A percentile compares a stretch with the other conserved stretches of the same genome.
Conservation (phyloP, 2,113 vertebrate species). For the Lamprotornis superbus region DNA sequence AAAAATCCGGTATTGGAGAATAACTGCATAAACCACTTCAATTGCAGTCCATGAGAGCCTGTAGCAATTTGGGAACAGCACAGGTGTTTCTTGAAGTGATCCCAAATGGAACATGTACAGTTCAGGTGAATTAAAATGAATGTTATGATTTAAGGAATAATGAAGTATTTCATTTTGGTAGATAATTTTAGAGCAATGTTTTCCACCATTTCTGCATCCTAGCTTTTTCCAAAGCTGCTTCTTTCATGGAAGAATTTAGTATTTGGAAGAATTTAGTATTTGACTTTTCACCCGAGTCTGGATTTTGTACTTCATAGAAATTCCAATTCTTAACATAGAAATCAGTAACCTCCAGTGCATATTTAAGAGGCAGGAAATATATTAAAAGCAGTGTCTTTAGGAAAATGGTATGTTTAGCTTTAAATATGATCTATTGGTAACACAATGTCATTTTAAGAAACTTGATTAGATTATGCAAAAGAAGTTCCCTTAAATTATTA, state of each 20-base stretch:
- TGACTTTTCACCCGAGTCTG: neutral
- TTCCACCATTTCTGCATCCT: neutral
- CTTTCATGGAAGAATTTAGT: neutral
- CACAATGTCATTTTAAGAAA: neutral
- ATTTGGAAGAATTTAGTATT: neutral
- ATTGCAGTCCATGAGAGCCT: neutral
- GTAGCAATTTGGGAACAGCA: neutral
- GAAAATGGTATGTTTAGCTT: neutral
- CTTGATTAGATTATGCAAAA: neutral
- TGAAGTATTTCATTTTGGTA: neutral
- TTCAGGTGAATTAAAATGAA: neutral
- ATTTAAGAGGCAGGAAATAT: neutral
- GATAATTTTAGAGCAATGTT: neutral
- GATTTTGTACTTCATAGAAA: neutral
- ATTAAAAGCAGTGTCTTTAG: neutral
- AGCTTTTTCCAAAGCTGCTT: neutral
- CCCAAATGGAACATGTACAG: neutral
- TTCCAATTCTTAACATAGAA: neutral
- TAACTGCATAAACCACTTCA: neutral
- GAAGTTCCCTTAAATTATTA: neutral
- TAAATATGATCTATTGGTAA: neutral
- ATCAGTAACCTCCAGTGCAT: neutral
- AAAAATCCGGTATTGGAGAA: neutral
- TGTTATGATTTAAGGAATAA: neutral
- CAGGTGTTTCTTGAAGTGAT: neutral